phyloP scores from a whole-genome alignment of 37 sponge, comb jelly and placozoan genomes.

The Bolinopsis microptera region DNA sequence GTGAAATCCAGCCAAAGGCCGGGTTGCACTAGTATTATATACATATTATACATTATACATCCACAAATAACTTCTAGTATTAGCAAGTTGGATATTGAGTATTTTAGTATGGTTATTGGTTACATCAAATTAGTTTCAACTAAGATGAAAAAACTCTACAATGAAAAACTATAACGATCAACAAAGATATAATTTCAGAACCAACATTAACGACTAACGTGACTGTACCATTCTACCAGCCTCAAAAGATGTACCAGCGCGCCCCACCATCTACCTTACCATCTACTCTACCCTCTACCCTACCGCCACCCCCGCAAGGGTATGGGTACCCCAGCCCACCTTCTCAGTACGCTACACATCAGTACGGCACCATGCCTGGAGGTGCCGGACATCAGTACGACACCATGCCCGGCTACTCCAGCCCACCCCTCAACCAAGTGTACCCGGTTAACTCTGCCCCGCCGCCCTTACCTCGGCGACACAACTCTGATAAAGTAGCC shows the following conservation, averaged over 20 bases:
- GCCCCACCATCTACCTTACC: not conserved
- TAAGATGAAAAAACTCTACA: no score
- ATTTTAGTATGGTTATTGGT: no score
- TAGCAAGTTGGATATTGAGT: no score
- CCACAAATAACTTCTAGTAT: no score
- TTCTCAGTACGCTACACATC: not conserved
- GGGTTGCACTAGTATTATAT: no score
- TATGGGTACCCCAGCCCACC: not conserved
- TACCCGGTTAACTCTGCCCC: not conserved
- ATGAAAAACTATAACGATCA: no score
- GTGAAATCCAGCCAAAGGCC: no score
- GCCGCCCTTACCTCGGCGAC: not conserved
- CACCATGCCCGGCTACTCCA: not conserved
- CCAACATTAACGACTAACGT: not conserved
- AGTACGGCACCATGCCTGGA: not conserved
- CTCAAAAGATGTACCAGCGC: constrained; percentile 29
- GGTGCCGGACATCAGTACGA: not conserved
- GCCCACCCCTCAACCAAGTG: not conserved
- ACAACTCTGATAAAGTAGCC: not conserved
- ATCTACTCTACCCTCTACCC: not conserved
- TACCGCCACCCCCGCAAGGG: not conserved
- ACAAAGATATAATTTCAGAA: constrained; percentile 2
- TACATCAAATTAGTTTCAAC: no score
- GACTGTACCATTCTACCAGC: constrained; percentile 39
- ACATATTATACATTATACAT: no score